Evolutionary conservation across 37 sponge, comb jelly and placozoan genomes (phyloP).

Genomic region (Bolinopsis microptera): DNA sequence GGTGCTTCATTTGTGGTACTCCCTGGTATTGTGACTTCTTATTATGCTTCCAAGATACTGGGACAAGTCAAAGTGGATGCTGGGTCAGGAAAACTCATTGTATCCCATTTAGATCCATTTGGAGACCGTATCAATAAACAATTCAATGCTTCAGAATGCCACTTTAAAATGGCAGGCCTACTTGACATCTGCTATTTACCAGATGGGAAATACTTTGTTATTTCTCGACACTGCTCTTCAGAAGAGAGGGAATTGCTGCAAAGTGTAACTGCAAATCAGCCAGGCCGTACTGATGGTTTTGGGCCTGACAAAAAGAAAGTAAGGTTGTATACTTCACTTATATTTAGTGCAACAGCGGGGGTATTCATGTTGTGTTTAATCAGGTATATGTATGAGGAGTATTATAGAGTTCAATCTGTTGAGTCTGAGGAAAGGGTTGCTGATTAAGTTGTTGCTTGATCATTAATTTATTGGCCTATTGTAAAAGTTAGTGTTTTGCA

Average conservation of each 20-base stretch:
- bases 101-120: not conserved
- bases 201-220: not conserved
- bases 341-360: too few relatives aligned
- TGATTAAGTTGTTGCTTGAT: too few relatives aligned
- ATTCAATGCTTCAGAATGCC: not conserved
- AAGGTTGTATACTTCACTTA: too few relatives aligned
- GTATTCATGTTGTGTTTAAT: too few relatives aligned
- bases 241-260: not conserved
- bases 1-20: not conserved
- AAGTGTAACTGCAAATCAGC: not conserved
- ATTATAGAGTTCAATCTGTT: too few relatives aligned
- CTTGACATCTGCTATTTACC: not conserved
- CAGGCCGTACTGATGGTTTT: not conserved
- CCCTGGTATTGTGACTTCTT: not conserved
- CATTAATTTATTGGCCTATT: too few relatives aligned
- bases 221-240: too few relatives aligned
- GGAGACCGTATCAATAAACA: not conserved
- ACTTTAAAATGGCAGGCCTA: not conserved
- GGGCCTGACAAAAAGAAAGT: not conserved
- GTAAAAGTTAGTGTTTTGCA: too few relatives aligned
- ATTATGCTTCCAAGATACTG: not conserved
- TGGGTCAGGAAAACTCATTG: not conserved
- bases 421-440: too few relatives aligned
- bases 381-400: too few relatives aligned
- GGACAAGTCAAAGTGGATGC: not conserved